phyloP scores from a whole-genome alignment of 2,113 vertebrate species.

The Platanista minor region DNA sequence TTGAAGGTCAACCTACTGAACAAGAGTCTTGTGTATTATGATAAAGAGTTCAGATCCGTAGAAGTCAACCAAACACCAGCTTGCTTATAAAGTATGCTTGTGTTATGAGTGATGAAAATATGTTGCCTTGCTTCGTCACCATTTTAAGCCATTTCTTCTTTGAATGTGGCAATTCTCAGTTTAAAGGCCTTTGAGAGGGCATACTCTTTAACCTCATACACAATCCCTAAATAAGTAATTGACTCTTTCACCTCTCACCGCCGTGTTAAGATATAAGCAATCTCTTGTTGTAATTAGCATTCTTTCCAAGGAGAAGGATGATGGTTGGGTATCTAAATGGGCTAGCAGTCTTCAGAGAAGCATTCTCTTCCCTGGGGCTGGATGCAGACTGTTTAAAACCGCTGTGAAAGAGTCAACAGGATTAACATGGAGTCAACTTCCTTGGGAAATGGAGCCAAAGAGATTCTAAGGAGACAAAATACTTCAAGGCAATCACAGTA shows the following conservation, averaged over 20 bases:
- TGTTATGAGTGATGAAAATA: not conserved
- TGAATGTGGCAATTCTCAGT: not conserved
- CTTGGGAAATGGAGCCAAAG: conserved; percentile 63
- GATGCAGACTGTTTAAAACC: conserved; percentile 62
- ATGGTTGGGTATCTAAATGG: not conserved
- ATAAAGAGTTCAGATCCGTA: not conserved
- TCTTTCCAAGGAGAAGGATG: conserved; percentile 43
- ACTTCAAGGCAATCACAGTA: conserved; percentile 72
- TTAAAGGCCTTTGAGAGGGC: not conserved
- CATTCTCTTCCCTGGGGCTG: conserved; percentile 9
- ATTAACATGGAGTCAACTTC: conserved; percentile 77
- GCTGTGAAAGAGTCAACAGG: conserved; percentile 66
- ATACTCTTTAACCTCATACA: conserved; percentile 19
- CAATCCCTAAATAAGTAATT: not conserved
- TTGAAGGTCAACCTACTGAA: not conserved
- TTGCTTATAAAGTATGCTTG: not conserved
- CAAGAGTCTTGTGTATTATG: not conserved
- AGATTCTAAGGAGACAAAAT: conserved; percentile 77
- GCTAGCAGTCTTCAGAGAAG: not conserved
- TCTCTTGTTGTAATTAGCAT: conserved; percentile 51
- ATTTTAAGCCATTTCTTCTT: not conserved
- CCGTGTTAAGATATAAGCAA: not conserved
- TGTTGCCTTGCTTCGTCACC: not conserved
- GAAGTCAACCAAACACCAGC: not conserved
- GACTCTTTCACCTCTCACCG: conserved; percentile 47